Base-by-base conservation (phyloP, 2,888 invertebrate species). In the Latrodectus elegans region DNA sequence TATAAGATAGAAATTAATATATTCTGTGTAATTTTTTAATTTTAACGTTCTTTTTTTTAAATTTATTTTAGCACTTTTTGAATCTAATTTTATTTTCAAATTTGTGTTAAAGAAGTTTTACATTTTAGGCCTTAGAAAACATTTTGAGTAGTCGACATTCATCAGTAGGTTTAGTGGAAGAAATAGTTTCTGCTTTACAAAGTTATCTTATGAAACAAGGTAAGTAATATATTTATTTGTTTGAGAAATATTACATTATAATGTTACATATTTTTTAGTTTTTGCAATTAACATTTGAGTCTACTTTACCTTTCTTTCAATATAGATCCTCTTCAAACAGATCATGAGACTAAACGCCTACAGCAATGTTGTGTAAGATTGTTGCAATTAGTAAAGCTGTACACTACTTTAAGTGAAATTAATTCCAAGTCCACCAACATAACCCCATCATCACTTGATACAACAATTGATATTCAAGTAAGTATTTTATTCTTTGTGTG, bases 321-420 rank as follows among this genome's bases (percentile, higher is more conserved):
- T 81, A 11, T 65, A 89, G 90, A 88, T 89, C 91, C 91, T 60
- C 91, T 91, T 26, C 91, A 90, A n/a, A 89, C 91, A 68, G 92
- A 92, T 90, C 91, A 92, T 80, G 92, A 93, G 89, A 91, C 91
- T 72, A 91, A 91, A 55, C 89, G 92, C 74, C 90, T 93, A 84
- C 90, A 91, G 60, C 91, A 92, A 70, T 92, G 91, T 89, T 92
- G 92, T 89, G 90, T 91, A 60, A 89, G 91, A 73, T 91, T 92
- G 89, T 89, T 91, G 4, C 90, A 91, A n/a, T 90, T 93, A 51
- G 88, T 92, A 65, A 89, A 91, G 14, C 91, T 91, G 6, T 93
- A 92, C 84, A 88, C 89, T n/a, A 89, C 90, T 6, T 89, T 92
- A 51, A 88, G 90, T 26, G 89, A 78, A n/a, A 87, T 90, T 67